These are phyloP conservation scores for Chiroxiphia lanceolata DNA, from an alignment of 2,797 vertebrate genomes.

Conservation along the genomic window DNA sequence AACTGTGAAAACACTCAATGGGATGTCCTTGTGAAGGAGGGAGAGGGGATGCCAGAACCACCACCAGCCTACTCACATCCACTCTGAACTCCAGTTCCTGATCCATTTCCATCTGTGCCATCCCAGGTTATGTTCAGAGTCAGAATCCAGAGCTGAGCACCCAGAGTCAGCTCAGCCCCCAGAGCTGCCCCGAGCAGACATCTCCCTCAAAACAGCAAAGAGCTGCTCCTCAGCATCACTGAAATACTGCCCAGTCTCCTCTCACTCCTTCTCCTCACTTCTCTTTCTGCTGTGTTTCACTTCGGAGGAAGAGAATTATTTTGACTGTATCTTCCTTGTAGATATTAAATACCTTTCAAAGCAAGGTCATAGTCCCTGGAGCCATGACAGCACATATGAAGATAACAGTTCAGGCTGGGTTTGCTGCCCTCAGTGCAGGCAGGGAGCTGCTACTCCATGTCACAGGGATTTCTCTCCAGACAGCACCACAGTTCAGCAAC, in stretches of 20 bases:
- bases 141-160: not conserved
- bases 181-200: not conserved
- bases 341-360: slow-evolving; percentile 51
- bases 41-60: not conserved
- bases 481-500: not conserved
- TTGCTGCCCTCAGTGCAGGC: not conserved
- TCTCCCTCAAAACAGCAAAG: not conserved
- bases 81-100: not conserved
- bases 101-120: not conserved
- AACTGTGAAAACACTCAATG: not conserved
- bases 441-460: not conserved
- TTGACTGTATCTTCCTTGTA: slow-evolving; percentile 45
- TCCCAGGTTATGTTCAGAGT: not conserved
- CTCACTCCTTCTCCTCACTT: slow-evolving; percentile 7
- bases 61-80: not conserved
- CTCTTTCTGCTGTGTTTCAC: slow-evolving; percentile 11
- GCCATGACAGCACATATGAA: not conserved
- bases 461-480: not conserved
- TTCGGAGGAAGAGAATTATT: slow-evolving; percentile 26
- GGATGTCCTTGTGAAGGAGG: not conserved
- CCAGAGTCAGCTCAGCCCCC: not conserved
- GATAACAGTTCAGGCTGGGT: not conserved
- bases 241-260: not conserved
- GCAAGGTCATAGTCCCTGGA: slow-evolving; percentile 34
- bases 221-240: not conserved